Evolutionary conservation across 2,797 vertebrate genomes (phyloP).

Genomic region (Brachymystax lenok): DNA sequence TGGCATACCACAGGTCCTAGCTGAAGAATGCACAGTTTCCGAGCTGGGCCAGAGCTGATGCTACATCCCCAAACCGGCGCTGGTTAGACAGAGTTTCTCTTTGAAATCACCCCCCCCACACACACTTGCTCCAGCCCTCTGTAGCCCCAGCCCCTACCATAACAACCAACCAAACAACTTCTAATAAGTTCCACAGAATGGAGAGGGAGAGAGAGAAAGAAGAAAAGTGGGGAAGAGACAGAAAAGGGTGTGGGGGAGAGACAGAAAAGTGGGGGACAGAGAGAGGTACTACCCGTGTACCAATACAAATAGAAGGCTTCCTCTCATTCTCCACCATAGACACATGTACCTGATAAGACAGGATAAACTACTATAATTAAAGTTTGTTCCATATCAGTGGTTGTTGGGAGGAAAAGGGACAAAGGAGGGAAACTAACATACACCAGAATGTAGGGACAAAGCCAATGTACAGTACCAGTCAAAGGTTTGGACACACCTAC

Average conservation of each 20-base stretch:
- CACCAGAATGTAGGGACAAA: not conserved
- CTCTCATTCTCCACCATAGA: not conserved
- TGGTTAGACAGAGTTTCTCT: conserved; percentile 75
- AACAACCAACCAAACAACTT: conserved; percentile 52
- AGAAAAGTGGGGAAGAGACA: not conserved
- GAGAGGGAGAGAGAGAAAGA: conserved; percentile 37
- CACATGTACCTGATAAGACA: not conserved
- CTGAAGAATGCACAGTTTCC: conserved; percentile 91
- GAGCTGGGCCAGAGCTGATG: conserved; percentile 61
- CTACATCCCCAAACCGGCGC: conserved; percentile 79
- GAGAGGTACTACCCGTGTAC: not conserved
- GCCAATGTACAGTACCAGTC: not conserved
- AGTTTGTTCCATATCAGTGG: not conserved
- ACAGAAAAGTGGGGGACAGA: not conserved
- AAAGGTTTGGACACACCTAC: no score
- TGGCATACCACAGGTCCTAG: conserved; percentile 83
- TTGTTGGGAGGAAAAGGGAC: not conserved
- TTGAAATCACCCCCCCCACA: conserved; percentile 70
- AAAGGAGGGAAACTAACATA: not conserved
- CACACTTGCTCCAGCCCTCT: conserved; percentile 13
- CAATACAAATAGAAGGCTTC: no score
- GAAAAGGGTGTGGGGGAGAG: no score
- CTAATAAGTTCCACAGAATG: conserved; percentile 44
- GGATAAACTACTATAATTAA: not conserved
- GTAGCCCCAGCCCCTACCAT: conserved; percentile 31